Base-by-base conservation (phyloP, 2,888 invertebrate species). In the Nymphalis urticae region DNA sequence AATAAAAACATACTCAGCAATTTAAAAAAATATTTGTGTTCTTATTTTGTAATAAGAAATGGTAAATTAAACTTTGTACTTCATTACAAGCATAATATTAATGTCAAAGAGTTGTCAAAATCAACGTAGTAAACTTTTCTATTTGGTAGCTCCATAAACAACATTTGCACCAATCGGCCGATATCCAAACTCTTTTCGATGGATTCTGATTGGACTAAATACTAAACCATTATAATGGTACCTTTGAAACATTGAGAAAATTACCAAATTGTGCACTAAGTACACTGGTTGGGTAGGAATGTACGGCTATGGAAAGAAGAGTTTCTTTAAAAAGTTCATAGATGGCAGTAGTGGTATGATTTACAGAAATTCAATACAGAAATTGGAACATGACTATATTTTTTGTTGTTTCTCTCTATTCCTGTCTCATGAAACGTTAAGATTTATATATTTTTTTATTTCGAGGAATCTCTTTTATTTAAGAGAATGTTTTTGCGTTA, bases 391-490 rank as follows among this genome's bases (percentile, higher is more conserved):
- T 71, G 56, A 70, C 71, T 71, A 71, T 62, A 70, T 75, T 81
- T 42, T 84, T 83, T 85, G 79, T 82, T 80, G 85, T 85, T 84
- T 84, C 85, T 88, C 85, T 88, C 84, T 85, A 81, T 86, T 83
- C 79, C 80, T 81, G 83, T 77, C 79, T 76, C 77, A 73, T 72
- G 73, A 76, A 76, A 75, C 73, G 58, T 68, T 47, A 74, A 69
- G 64, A 72, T 72, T 74, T 72, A 67, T 70, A 70, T 69, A 72
- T 70, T 62, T 70, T 68, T 71, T 68, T 63, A 47, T 48, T 67
- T 64, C 64, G 59, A 50, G 42, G 24, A 59, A 62, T 27, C 16
- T 56, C 17, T 56, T 64, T 68, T 61, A 58, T 60, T 54, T 51
- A 62, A 27, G 69, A 71, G 58, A 62, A 72, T 73, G 68, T 69